These are phyloP conservation scores for Huso huso DNA, from an alignment of 2,797 vertebrate species.

Conservation along the genomic window DNA sequence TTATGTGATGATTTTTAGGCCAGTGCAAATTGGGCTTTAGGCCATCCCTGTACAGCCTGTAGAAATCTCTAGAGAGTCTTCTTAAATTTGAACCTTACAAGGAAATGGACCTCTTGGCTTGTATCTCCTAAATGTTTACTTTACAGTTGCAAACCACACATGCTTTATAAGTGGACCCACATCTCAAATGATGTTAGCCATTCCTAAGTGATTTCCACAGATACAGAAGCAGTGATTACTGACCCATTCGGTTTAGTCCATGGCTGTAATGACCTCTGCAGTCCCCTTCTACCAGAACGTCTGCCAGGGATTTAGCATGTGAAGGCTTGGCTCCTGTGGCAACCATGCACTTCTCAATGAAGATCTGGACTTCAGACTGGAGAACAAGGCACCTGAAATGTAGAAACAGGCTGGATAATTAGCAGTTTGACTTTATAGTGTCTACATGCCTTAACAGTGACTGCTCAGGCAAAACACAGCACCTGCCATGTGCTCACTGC, in stretches of 20 bases:
- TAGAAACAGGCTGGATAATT: not conserved
- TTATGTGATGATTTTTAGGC: no score
- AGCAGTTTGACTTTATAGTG: not conserved
- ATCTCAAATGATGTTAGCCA: no score
- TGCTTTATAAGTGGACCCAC: no score
- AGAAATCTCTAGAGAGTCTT: no score
- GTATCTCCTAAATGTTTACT: no score
- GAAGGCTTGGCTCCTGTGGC: constrained; percentile 47
- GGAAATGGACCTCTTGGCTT: no score
- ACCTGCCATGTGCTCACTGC: no score
- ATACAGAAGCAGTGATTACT: constrained; percentile 17
- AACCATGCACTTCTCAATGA: constrained; percentile 57
- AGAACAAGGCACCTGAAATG: constrained; percentile 53
- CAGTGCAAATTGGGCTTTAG: no score
- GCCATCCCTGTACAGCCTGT: no score
- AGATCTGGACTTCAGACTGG: constrained; percentile 44
- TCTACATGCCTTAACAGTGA: not conserved
- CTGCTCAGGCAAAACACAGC: not conserved
- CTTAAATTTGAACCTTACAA: no score
- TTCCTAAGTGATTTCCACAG: no score
- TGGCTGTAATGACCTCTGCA: constrained; percentile 65
- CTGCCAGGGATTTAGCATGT: constrained; percentile 55
- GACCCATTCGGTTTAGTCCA: constrained; percentile 66
- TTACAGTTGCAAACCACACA: no score
- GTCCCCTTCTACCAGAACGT: constrained; percentile 64